Conservation (phyloP, 92 coral and sea anemone species). For the Chrysogorgia sp. region DNA sequence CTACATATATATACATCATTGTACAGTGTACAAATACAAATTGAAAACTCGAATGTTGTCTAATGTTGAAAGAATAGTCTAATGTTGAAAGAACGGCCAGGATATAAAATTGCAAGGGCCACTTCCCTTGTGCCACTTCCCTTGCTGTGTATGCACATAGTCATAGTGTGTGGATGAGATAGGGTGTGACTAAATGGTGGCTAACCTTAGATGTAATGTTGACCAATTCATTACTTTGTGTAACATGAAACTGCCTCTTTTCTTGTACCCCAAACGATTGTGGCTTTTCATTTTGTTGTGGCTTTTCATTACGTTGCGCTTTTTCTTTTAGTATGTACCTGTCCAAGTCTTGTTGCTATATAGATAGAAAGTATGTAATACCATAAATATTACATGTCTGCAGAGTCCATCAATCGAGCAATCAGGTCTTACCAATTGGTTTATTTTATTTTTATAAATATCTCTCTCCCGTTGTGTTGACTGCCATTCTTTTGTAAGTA, state of each 20-base stretch:
- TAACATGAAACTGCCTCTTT: not conserved
- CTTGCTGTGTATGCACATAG: not conserved
- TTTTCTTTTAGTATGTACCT: constrained; percentile 60
- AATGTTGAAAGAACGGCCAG: too few relatives aligned
- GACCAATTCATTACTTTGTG: constrained; percentile 30
- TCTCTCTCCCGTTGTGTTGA: constrained; percentile 91
- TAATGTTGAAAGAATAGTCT: too few relatives aligned
- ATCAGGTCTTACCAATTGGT: constrained; percentile 87
- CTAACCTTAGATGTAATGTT: constrained; percentile 29
- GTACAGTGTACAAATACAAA: not conserved
- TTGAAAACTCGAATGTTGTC: too few relatives aligned
- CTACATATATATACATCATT: too few relatives aligned
- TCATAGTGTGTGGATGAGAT: not conserved
- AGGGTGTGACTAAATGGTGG: not conserved
- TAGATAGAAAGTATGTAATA: too few relatives aligned
- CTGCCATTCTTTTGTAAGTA: constrained; percentile 84
- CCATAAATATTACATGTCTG: not conserved
- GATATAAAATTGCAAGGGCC: too few relatives aligned
- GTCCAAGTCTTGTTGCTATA: constrained; percentile 87
- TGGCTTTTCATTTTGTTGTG: not conserved
- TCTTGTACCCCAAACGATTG: not conserved
- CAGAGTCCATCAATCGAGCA: not conserved
- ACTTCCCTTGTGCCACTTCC: not conserved
- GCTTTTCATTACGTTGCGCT: not conserved
- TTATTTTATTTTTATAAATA: constrained; percentile 87